Evolutionary conservation across 2,888 invertebrate genomes (phyloP), one percentile per base, ranked within the genome.

Genomic region (Xestia c-nigrum): DNA sequence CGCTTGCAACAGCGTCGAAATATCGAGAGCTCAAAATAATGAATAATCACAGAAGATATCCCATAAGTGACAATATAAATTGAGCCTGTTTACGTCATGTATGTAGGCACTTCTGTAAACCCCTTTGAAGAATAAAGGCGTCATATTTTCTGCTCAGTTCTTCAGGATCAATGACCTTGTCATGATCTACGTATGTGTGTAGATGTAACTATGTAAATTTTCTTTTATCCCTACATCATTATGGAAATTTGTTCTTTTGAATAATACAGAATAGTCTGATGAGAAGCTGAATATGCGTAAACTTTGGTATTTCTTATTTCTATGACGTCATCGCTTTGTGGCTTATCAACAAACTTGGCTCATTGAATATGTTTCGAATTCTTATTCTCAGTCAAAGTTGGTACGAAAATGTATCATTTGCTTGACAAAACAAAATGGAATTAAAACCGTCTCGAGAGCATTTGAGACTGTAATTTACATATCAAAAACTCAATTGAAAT

Each of bases 231-330:
- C 50, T 21, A 68, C 50, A 65, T 81, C 77, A 74, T 83, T 85
- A 83, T 84, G 84, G 64, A 83, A 83, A 86, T 83, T 70, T 76
- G 59, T 85, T 71, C 77, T 76, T 70, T 80, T 86, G 79, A 88
- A 88, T 87, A 87, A 86, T 72, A 75, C 72, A 74, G 55, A 79
- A 68, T 74, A 76, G 64, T 80, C 76, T 76, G 74, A 76, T 68
- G 77, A 77, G 84, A 74, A 67, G 69, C 65, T 74, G 80, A 87
- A 75, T 80, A 88, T 84, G 75, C 88, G 75, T 72, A 67, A 87
- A 86, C 65, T 84, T 86, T 71, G 72, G 57, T 75, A 79, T 83
- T 76, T 74, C 70, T 84, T 87, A 86, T 88, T 79, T 84, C 61
- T 75, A 76, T 84, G 84, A 84, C 65, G 81, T 81, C 74, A 86